Evolutionary conservation across 2,888 invertebrate species (phyloP), one percentile per base, ranked within the genome.

Genomic region (Bellardia bayeri): DNA sequence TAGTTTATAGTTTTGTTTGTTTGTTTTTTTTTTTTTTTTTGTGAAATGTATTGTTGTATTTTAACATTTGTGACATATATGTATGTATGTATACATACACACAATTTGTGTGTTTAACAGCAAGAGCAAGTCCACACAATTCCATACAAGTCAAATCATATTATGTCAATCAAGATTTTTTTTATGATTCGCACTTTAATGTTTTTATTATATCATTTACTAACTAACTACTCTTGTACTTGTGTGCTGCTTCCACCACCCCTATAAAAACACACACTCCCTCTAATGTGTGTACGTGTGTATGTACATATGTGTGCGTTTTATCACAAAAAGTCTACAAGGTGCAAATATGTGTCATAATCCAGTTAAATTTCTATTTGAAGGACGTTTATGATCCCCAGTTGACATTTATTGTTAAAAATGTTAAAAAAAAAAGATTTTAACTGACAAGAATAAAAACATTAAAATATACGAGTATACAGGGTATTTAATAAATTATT

Each of bases 311-410:
- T 45, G 49, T 49, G 7, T 49, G 3, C 23, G 9, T 51, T 74
- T 66, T 69, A 9, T 61, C 69, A 76, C 23, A 68, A 80, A 76
- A 56, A 51, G 68, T 79, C 51, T 80, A 75, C 40, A 84, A 87
- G 81, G 87, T 84, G 87, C 58, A 81, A 76, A 81, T 76, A 68
- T 87, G 61, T 84, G 75, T 76, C 76, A 84, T 81, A 84, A 87
- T 84, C 83, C 80, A 87, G 63, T 85, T 81, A 84, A 87, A 87
- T 71, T 84, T 76, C n/a, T 54, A 64, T 79, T 83, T 87, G 80
- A 87, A 83, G 86, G 83, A 83, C 83, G 30, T 86, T 86, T 75
- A 75, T 66, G 80, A 80, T 83, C 83, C 83, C 80, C 64, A 37
- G 64, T 80, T 83, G 86, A 83, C 75, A 61, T 80, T 80, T 87